A percentile compares a stretch with the other conserved stretches of the same genome.
Conservation (phyloP, 2,888 invertebrate species). For the Scrobipalpa atriplicella region DNA sequence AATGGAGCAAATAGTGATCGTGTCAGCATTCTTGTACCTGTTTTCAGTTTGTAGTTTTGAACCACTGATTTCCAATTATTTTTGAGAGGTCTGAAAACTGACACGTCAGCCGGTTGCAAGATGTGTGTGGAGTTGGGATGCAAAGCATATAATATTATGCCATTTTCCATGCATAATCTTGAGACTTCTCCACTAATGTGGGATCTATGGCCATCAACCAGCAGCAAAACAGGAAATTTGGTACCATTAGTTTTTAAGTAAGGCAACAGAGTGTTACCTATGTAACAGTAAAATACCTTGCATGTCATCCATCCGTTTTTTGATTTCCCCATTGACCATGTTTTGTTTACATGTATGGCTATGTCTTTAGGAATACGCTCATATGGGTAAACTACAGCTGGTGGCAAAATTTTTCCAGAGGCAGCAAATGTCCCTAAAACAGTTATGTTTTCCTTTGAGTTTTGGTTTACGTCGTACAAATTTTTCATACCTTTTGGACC, state of each 20-base stretch:
- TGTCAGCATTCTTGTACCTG: constrained; percentile 17
- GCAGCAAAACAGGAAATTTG: constrained; percentile 16
- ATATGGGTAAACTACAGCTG: constrained; percentile 29
- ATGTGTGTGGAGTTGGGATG: constrained; percentile 32
- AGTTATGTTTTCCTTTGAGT: constrained; percentile 15
- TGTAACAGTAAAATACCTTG: constrained; percentile 30
- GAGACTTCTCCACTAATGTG: constrained; percentile 30
- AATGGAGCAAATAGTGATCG: constrained; percentile 30
- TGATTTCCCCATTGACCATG: constrained; percentile 26
- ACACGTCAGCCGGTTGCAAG: constrained; percentile 31
- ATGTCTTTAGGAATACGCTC: constrained; percentile 25
- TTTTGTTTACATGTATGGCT: background rate
- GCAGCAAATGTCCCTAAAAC: constrained; percentile 24
- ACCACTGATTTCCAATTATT: constrained; percentile 27
- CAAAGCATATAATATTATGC: constrained; percentile 29
- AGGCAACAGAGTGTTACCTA: constrained; percentile 19
- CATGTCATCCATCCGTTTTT: constrained; percentile 31
- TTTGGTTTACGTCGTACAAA: no score
- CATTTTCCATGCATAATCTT: constrained; percentile 29
- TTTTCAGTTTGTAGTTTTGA: constrained; percentile 21
- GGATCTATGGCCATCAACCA: constrained; percentile 31
- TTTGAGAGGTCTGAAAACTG: constrained; percentile 30
- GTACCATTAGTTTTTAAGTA: background rate
- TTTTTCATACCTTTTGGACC: background rate
- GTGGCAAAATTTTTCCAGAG: constrained; percentile 21